Percentiles rank a stretch among this genome's conserved stretches.
These are phyloP conservation scores for Desoria tigrina DNA, from an alignment of 2,888 invertebrate species.

Conservation along the genomic window DNA sequence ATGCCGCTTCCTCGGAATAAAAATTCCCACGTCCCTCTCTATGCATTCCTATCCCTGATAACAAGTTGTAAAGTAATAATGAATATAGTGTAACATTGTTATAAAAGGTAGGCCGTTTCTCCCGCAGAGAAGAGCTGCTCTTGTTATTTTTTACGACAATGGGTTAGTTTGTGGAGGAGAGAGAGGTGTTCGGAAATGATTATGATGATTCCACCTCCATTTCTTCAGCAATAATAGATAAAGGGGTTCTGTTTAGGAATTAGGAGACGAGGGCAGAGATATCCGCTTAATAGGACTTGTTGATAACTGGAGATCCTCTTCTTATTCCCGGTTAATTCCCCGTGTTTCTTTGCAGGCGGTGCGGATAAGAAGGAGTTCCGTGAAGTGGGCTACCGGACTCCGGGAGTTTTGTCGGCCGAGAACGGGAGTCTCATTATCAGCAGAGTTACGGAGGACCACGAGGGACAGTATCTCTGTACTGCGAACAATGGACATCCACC, in stretches of 20 bases:
- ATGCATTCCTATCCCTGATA: no score
- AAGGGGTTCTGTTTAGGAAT: no score
- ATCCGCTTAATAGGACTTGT: no score
- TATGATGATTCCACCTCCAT: conserved; percentile 3
- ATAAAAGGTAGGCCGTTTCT: no score
- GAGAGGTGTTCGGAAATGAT: conserved; percentile 9
- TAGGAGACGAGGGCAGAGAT: no score
- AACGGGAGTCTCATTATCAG: conserved; percentile 63
- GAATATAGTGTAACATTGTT: no score
- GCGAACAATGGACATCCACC: conserved; percentile 66
- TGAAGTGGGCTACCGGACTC: conserved; percentile 60
- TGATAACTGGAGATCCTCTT: no score
- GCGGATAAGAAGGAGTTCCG: conserved; percentile 58
- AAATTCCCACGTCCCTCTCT: no score
- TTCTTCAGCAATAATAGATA: not conserved
- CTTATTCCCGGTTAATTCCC: no score
- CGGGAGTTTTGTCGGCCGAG: conserved; percentile 54
- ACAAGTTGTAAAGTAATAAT: no score
- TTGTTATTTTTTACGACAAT: conserved; percentile 16
- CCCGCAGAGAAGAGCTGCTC: conserved; percentile 3
- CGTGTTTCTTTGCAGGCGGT: conserved; percentile 26
- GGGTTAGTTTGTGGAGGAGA: not conserved
- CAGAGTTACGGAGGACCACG: conserved; percentile 62
- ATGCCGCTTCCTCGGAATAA: no score
- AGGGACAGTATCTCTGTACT: conserved; percentile 64